These are phyloP conservation scores for Armadillidium nasatum DNA, from an alignment of 1,140 invertebrate species.

Conservation along the genomic window DNA sequence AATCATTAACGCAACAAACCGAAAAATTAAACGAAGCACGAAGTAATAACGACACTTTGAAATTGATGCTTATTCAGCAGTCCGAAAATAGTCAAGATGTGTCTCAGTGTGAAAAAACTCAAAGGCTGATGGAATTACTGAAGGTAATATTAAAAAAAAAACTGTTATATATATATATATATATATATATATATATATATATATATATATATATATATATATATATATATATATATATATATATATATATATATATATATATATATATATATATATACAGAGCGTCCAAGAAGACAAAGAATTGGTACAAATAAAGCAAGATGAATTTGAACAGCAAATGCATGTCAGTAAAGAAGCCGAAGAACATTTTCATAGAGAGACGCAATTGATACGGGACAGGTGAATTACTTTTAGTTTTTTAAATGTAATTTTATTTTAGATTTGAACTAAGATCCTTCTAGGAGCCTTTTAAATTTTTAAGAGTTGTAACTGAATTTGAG, in stretches of 20 bases:
- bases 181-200: constrained; percentile 37
- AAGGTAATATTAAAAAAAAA: constrained; percentile 37
- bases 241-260: not conserved
- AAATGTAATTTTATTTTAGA: too few relatives aligned
- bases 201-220: too few relatives aligned
- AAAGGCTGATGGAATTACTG: constrained; percentile 53
- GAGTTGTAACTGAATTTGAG: too few relatives aligned
- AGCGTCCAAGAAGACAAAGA: constrained; percentile 75
- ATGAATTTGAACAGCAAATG: too few relatives aligned
- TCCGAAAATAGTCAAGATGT: constrained; percentile 35
- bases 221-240: too few relatives aligned
- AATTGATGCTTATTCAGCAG: constrained; percentile 64
- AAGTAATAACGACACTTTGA: constrained; percentile 59
- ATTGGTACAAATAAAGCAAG: constrained; percentile 63
- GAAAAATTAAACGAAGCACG: constrained; percentile 75
- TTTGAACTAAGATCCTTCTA: too few relatives aligned
- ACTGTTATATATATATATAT: too few relatives aligned
- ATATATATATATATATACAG: constrained; percentile 50
- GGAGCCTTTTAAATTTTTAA: too few relatives aligned
- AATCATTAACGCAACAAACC: constrained; percentile 85
- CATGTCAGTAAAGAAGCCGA: constrained; percentile 56
- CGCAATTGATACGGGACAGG: constrained; percentile 56
- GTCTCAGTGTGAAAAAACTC: constrained; percentile 55
- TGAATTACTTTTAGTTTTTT: too few relatives aligned
- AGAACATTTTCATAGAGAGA: constrained; percentile 46